Evolutionary conservation across 2,113 vertebrate genomes (phyloP).

Genomic region (Anser cygnoides): DNA sequence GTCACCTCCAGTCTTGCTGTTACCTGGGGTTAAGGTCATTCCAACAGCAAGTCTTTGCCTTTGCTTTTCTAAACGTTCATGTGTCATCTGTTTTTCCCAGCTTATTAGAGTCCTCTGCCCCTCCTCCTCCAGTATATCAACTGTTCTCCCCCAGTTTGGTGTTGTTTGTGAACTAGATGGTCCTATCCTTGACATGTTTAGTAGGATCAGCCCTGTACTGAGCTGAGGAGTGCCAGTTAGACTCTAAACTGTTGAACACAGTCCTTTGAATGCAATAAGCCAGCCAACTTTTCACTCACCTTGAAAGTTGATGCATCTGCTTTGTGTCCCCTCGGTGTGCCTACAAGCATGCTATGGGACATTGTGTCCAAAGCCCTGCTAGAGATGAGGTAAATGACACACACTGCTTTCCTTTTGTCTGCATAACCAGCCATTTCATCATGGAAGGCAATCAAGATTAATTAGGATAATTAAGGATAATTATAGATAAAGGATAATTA

Average conservation of each 20-base stretch:
- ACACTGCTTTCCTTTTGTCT: not conserved
- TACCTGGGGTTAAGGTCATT: not conserved
- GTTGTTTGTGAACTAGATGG: not conserved
- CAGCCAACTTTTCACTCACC: not conserved
- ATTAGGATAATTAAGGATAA: conserved; percentile 65
- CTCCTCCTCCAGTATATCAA: not conserved
- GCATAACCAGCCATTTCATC: not conserved
- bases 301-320: not conserved
- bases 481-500: conserved; percentile 65
- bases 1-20: not conserved
- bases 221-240: not conserved
- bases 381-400: conserved; percentile 6
- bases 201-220: not conserved
- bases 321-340: not conserved
- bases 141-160: not conserved
- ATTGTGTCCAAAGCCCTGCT: not conserved
- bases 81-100: not conserved
- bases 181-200: not conserved
- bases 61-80: not conserved
- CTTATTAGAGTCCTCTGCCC: not conserved
- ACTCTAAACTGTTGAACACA: not conserved
- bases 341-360: not conserved
- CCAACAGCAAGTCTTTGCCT: not conserved
- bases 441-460: conserved; percentile 55
- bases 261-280: not conserved